These are phyloP conservation scores for Tetragnatha versicolor DNA, from an alignment of 1,140 invertebrate genomes.

Conservation along the genomic window DNA sequence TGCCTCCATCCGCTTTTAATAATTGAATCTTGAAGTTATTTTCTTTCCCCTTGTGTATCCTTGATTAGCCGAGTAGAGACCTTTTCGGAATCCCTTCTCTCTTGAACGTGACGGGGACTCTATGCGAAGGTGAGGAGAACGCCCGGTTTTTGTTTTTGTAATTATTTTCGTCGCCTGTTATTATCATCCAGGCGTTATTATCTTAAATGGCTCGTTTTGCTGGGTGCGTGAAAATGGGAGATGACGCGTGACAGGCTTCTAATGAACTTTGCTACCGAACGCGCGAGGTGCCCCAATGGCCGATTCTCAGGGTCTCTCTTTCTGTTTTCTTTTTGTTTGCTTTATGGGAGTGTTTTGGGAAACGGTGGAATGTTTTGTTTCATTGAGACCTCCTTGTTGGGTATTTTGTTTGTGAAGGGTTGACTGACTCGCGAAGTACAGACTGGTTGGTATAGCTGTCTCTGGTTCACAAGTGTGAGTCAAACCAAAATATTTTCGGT, in stretches of 20 bases:
- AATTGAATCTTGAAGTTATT: constrained; percentile 42
- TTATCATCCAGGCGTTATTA: constrained; percentile 11
- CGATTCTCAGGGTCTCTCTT: too few relatives aligned
- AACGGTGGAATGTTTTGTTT: too few relatives aligned
- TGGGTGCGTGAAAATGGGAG: constrained; percentile 15
- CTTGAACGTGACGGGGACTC: constrained; percentile 19
- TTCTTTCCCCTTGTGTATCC: constrained; percentile 21
- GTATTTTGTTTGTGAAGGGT: too few relatives aligned
- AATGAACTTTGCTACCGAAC: too few relatives aligned
- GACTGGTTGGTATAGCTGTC: too few relatives aligned
- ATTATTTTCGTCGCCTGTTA: background rate
- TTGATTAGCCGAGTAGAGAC: constrained; percentile 47
- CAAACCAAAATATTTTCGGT: too few relatives aligned
- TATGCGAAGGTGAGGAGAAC: background rate
- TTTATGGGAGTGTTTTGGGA: too few relatives aligned
- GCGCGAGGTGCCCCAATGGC: too few relatives aligned
- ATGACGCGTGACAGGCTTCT: constrained; percentile 19
- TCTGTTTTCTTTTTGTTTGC: too few relatives aligned
- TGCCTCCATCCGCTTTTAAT: constrained; percentile 50
- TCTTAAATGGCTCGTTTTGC: constrained; percentile 31
- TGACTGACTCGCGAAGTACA: too few relatives aligned
- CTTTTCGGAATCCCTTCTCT: constrained; percentile 20
- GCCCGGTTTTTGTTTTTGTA: constrained; percentile 2
- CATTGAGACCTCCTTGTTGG: too few relatives aligned
- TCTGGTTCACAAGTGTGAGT: too few relatives aligned